Base-by-base conservation (phyloP, 1,140 invertebrate genomes). In the Drosophila fuyamai region DNA sequence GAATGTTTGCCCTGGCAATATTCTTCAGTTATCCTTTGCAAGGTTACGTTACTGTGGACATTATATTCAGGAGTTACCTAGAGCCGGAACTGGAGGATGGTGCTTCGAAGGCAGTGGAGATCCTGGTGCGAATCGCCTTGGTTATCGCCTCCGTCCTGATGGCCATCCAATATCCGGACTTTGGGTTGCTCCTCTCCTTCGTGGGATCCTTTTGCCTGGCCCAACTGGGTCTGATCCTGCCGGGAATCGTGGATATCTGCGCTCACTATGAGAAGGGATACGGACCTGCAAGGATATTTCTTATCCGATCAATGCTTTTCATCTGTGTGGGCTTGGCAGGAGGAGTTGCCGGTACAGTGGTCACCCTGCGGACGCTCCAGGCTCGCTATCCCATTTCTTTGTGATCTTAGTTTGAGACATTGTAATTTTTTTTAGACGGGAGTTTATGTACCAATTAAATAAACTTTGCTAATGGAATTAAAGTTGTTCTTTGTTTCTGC, bases 201-300 rank as follows among this genome's bases (percentile, higher is more conserved):
- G 76, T 84, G 13, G 81, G 81, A 8, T 80, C 81, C 5, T 84
- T 84, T 48, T 84, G 81, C 10, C 38, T 84, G 51, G 76, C 81
- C 23, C 81, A 84, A 27, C 18, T 84, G 63, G 73, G 73, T 23
- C 54, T 84, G 0, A 85, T 84, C 46, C 73, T 66, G 66, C 81
- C 81, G 14, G 77, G 77, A 27, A 63, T 84, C 29, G 36, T 84
- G 14, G 56, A 84, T 51, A 27, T 84, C 2, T 84, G 77, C 27
- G 56, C 74, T 13, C 48, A 41, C 7, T 84, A 84, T 38, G n/a
- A 27, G 6, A 16, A 57, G 1, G 81, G 81, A 29, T 84, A 85
- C 47, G 81, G 81, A 1, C 47, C 13, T 3, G 54, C 56, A 1
- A 66, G 48, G 14, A 41, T 77, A 0, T 5, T 59, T 0, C 36